Percentiles rank a stretch among this genome's conserved stretches.
Evolutionary conservation across 2,888 invertebrate genomes (phyloP).

Genomic region (Chrysolina americana): DNA sequence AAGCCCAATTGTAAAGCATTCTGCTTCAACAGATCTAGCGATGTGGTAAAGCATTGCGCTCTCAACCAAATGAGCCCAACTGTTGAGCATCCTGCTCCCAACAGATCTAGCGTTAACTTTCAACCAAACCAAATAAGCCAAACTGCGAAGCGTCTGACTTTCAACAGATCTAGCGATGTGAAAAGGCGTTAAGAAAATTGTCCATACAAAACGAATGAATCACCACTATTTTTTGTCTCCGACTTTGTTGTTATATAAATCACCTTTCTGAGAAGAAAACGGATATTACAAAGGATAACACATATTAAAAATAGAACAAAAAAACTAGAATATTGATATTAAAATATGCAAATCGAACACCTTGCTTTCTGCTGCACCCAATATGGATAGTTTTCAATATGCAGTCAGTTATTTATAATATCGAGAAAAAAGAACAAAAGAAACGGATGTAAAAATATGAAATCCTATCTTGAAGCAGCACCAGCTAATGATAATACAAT

Average conservation of each 20-base stretch:
- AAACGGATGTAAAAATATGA: not conserved
- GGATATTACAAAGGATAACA: not conserved
- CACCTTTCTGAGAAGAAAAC: not conserved
- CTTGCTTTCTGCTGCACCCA: conserved; percentile 5
- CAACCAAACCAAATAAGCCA: too few relatives aligned
- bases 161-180: too few relatives aligned
- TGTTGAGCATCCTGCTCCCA: too few relatives aligned
- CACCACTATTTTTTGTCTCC: not conserved
- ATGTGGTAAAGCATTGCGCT: too few relatives aligned
- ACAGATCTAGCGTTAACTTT: too few relatives aligned
- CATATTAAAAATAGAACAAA: not conserved
- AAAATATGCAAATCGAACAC: conserved; percentile 7
- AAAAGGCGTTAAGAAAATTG: too few relatives aligned
- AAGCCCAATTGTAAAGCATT: too few relatives aligned
- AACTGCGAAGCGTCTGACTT: too few relatives aligned
- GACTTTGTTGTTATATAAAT: not conserved
- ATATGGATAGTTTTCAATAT: not conserved
- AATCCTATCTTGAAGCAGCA: not conserved
- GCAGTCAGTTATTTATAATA: not conserved
- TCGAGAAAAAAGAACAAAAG: not conserved
- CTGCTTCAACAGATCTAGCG: too few relatives aligned
- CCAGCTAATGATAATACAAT: not conserved
- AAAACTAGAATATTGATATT: not conserved
- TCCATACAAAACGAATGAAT: not conserved
- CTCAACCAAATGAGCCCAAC: too few relatives aligned